Percentiles rank a stretch among this genome's conserved stretches.
Conservation (phyloP, 2,797 vertebrate genomes). For the Cryptoblepharus egeriae region DNA sequence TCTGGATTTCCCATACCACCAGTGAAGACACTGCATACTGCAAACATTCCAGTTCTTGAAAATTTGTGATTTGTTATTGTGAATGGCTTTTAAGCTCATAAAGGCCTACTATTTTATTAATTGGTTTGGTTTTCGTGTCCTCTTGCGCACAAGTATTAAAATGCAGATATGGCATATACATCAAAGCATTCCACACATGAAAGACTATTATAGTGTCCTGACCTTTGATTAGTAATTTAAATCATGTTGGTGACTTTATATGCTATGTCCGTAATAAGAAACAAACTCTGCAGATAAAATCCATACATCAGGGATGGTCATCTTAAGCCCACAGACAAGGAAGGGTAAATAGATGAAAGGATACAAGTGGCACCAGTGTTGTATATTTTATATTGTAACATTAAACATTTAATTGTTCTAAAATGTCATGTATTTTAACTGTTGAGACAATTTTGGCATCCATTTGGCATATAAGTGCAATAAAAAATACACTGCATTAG, state of each 20-base stretch:
- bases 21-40: neutral
- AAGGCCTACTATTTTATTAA: neutral
- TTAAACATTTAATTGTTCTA: no score
- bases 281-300: neutral
- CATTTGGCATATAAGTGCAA: neutral
- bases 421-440: neutral
- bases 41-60: neutral
- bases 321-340: no score
- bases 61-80: conserved; percentile 2
- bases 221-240: neutral
- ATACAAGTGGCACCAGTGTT: neutral
- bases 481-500: neutral
- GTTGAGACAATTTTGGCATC: neutral
- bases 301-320: neutral
- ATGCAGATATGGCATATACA: neutral
- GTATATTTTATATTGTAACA: neutral
- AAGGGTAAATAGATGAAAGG: neutral
- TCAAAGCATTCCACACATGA: neutral
- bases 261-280: neutral
- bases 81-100: neutral
- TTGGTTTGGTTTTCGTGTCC: conserved; percentile 6
- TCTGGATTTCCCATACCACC: neutral
- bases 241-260: neutral
- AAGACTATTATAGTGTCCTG: neutral
- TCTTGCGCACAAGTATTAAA: neutral